Base-by-base conservation (phyloP, 2,113 vertebrate genomes). In the Vidua chalybeata region DNA sequence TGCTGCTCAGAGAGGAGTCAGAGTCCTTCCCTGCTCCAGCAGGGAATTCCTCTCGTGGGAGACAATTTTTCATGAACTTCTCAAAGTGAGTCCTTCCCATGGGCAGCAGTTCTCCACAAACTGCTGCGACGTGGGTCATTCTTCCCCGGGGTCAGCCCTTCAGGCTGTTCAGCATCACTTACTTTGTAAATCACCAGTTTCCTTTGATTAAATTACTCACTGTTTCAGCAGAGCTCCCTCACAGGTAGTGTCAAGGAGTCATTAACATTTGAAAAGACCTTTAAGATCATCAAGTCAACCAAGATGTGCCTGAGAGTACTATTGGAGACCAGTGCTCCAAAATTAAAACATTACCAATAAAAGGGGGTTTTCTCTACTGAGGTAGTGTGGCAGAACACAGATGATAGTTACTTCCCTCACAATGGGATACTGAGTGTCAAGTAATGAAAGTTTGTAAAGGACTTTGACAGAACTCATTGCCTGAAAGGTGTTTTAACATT, bases 61-160 rank as follows among this genome's bases (percentile, higher is more conserved):
- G 35, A 41, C 49, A 51, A 21, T 22, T 86, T 35, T 35, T 59
- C 30, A 35, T 26, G 2, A 31, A 18, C 17, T 59, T 51, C 26
- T 85, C 43, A 15, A 41, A 13, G 7, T 21, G 43, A 58, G 30
- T 75, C 83, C 31, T 21, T 76, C 31, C 52, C 52, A 31, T 1
- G 1, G 24, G 30, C 43, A 31, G 0, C 35, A 58, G 26, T 21
- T 58, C 61, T 51, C 13, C 45, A 21, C 52, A 51, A 2, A 5
- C 21, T 58, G 15, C 41, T 41, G 35, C 43, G 24, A 2, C 0
- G 0, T 26, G 26, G 35, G 26, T 21, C 52, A 5, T 9, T 48
- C 22, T 39, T 74, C n/a, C 20, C 30, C 0, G 0, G 51, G n/a
- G 26, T 41, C 63, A 35, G 62, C 22, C 45, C 37, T 59, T 51